Base-by-base conservation (phyloP, 2,797 vertebrate genomes). In the Phataginus tricuspis region DNA sequence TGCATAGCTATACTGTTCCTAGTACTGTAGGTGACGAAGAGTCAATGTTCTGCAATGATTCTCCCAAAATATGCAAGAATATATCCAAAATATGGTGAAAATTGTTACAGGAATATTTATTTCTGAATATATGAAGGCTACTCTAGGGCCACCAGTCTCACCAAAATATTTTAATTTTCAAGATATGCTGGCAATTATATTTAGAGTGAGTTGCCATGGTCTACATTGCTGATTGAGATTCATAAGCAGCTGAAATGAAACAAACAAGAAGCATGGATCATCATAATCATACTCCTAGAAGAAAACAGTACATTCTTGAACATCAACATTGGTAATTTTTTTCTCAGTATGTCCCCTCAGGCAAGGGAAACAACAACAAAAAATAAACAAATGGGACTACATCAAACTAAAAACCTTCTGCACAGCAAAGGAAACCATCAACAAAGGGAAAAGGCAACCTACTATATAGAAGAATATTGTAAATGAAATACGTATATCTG, bases 1-100 rank as follows among this genome's bases (percentile, higher is more conserved):
- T 97, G 80, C 90, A 82, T 19, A 95, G 82, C 75, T 97, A 79
- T 88, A 80, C 59, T 79, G 10, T 66, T 90, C 29, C 63, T 94
- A 34, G 25, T 79, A 97, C 27, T 91, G 10, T 18, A 68, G 84
- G 2, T 86, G 86, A 90, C 95, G 31, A 90, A 72, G 63, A 96
- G 13, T 55, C 2, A 49, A 83, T 96, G 96, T 93, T 95, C 66
- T 49, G 19, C 66, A 95, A 84, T 63, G 78, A 27, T 96, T 51
- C 37, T 91, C 88, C 34, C 71, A 97, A 87, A 97, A 98, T 91
- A 37, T 72, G 13, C 25, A 86, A n/a, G 37, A 89, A n/a, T n/a
- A n/a, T n/a, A n/a, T n/a, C n/a, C n/a, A n/a, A n/a, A n/a, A n/a
- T n/a, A n/a, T n/a, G n/a, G 49, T 29, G 53, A 61, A 91, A 93